Percentiles rank a stretch among this genome's conserved stretches.
phyloP scores from a whole-genome alignment of 2,113 vertebrate genomes.

The Petrocephalus microphthalmus region DNA sequence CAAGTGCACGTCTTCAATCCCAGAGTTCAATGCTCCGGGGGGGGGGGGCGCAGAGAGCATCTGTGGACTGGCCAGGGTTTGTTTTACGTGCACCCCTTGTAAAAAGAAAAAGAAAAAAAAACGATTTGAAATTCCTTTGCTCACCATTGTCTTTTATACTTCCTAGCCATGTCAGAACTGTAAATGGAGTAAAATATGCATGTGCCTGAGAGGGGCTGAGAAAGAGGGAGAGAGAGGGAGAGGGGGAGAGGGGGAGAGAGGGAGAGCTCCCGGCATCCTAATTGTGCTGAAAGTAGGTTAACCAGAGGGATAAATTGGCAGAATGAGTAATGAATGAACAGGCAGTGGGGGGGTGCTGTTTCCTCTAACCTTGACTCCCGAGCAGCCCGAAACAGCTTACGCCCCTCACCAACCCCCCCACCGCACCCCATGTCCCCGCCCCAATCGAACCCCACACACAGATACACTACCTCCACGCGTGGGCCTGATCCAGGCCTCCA shows the following conservation, averaged over 20 bases:
- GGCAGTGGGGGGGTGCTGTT: not conserved
- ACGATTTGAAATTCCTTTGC: slow-evolving; percentile 5
- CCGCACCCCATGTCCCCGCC: not conserved
- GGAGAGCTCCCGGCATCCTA: slow-evolving; percentile 27
- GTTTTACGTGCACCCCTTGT: not conserved
- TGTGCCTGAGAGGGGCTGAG: not conserved
- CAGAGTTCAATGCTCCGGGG: not conserved
- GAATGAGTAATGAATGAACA: slow-evolving; percentile 27
- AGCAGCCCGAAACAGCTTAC: not conserved
- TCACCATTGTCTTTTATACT: slow-evolving; percentile 19
- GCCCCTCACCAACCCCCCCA: not conserved
- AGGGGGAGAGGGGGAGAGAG: slow-evolving; percentile 6
- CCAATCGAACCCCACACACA: not conserved
- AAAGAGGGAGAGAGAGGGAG: not conserved
- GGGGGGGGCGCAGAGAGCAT: not conserved
- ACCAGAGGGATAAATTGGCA: slow-evolving; percentile 33
- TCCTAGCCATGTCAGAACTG: slow-evolving; percentile 8
- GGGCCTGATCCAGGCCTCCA: not conserved
- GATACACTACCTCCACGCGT: not conserved
- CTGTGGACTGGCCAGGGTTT: not conserved
- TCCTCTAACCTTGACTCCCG: slow-evolving; percentile 20
- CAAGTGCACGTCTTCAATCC: not conserved
- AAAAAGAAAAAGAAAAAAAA: slow-evolving; percentile 21
- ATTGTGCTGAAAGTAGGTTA: slow-evolving; percentile 42
- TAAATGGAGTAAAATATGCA: slow-evolving; percentile 13